Evolutionary conservation across 1,140 invertebrate species (phyloP).

Genomic region (Tribolium madens): DNA sequence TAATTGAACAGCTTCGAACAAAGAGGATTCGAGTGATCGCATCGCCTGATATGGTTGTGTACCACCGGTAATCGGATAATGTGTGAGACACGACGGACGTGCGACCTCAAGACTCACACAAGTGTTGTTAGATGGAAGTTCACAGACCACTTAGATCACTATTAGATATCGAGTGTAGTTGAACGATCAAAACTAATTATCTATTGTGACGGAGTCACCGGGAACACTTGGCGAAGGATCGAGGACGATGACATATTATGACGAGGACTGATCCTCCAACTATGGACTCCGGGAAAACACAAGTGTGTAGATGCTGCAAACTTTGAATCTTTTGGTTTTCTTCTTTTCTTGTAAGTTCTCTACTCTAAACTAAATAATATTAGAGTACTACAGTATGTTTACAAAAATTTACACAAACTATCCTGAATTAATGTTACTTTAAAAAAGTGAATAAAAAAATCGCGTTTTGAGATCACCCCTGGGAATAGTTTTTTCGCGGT

Average conservation of each 20-base stretch:
- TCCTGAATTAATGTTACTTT: background rate
- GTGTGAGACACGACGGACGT: slow-evolving; percentile 45
- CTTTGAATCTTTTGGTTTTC: no score
- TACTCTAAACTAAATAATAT: no score
- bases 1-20: slow-evolving; percentile 17
- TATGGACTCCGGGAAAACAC: no score
- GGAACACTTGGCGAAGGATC: slow-evolving; percentile 14
- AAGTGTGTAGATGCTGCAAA: no score
- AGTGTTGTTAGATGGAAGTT: slow-evolving; percentile 36
- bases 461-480: background rate
- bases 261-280: slow-evolving; percentile 4
- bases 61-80: slow-evolving; percentile 42
- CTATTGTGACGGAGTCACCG: slow-evolving; percentile 29
- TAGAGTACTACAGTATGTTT: no score
- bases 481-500: background rate
- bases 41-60: slow-evolving; percentile 24
- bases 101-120: slow-evolving; percentile 38
- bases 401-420: no score
- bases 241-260: slow-evolving; percentile 29
- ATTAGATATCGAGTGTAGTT: slow-evolving; percentile 39
- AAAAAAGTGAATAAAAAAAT: background rate
- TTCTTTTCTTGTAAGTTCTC: no score
- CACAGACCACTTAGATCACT: slow-evolving; percentile 38
- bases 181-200: slow-evolving; percentile 39
- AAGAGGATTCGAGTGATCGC: slow-evolving; percentile 18